Base-by-base conservation (phyloP, 2,797 vertebrate genomes). In the Brachymystax lenok region DNA sequence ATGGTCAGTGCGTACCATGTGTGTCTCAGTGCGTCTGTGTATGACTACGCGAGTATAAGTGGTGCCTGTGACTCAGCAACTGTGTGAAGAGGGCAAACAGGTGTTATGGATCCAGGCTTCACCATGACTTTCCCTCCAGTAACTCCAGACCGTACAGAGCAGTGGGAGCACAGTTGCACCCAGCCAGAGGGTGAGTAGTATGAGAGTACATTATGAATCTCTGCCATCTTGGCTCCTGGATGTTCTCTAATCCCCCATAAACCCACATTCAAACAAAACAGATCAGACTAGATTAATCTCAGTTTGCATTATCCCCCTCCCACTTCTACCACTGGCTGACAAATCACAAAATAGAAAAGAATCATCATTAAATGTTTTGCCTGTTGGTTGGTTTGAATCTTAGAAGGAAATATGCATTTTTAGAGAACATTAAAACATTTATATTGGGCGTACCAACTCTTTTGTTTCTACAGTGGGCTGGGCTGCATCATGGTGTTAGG, bases 221-320 rank as follows among this genome's bases (percentile, higher is more conserved):
- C 54, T 1, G 24, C 77, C 76, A 79, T 82, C 84, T 84, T 78
- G 69, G 86, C 81, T 83, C 77, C 80, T 76, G 69, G 77, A 76
- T 84, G 82, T 77, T 86, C 74, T 71, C 75, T 88, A 89, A 91
- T 88, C 85, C 83, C 70, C 52, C 0, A 1, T 82, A 83, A 90
- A 83, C 5, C 77, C 63, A 67, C 67, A 67, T 74, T 86, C 77
- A 87, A 86, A 88, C 76, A 82, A 86, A 88, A 85, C 78, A 76
- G 83, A 86, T 84, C 80, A 84, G 79, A 80, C 82, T 83, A 88
- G 86, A 89, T 90, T 88, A 89, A 82, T 86, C 82, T 83, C 30
- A 1, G 71, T 35, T 75, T 75, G 81, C 74, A 75, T 85, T 77
- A 80, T 84, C 80, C 63, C 46, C 75, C 73, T 74, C 74, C 76